These are phyloP conservation scores for Heliconius ismenius DNA, from an alignment of 2,888 invertebrate genomes.

Conservation along the genomic window DNA sequence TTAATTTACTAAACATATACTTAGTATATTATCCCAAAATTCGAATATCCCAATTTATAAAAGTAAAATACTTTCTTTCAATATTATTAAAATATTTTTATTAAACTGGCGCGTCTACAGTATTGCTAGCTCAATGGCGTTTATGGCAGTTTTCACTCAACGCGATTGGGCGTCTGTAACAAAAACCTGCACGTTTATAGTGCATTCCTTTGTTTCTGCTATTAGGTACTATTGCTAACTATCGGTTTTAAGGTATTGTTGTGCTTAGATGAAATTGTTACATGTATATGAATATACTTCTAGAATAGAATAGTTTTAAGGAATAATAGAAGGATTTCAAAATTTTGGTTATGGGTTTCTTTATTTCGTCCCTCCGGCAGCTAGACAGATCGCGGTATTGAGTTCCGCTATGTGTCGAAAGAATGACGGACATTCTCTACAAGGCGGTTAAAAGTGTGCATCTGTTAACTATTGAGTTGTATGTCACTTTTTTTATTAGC, in stretches of 20 bases:
- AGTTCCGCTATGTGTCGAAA: background rate
- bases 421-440: background rate
- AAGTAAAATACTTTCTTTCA: background rate
- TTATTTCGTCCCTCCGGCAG: background rate
- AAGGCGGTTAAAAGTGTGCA: too few relatives aligned
- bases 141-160: constrained; percentile 81
- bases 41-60: background rate
- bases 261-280: constrained; percentile 18
- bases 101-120: constrained; percentile 48
- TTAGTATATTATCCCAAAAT: background rate
- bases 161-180: constrained; percentile 66
- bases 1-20: background rate
- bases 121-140: constrained; percentile 53
- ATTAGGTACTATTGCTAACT: constrained; percentile 42
- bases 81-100: constrained; percentile 1
- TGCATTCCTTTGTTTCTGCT: constrained; percentile 68
- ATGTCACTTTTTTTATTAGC: too few relatives aligned
- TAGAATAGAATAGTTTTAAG: background rate
- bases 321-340: background rate
- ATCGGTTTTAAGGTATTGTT: constrained; percentile 34
- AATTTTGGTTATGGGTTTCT: too few relatives aligned
- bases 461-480: too few relatives aligned
- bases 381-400: background rate
- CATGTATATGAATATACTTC: constrained; percentile 10
- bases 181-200: constrained; percentile 63